Evolutionary conservation across 64 coral and sea anemone genomes (phyloP).

Genomic region (Actinia tenebrosa): DNA sequence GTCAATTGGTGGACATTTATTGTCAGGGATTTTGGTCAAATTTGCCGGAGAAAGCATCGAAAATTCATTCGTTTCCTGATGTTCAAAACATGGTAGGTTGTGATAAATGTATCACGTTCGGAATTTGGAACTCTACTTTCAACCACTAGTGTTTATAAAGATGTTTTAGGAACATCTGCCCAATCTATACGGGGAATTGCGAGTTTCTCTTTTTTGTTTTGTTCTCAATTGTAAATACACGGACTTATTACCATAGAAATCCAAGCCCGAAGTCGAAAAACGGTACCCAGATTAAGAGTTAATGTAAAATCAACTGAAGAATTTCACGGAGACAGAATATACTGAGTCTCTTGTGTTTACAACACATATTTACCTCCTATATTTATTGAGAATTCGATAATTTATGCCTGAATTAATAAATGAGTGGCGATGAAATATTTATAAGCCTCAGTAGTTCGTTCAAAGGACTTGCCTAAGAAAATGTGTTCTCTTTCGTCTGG

Average conservation of each 20-base stretch:
- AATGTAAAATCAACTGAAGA: neutral
- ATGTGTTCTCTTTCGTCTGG: slow-evolving; percentile 25
- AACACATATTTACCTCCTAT: slow-evolving; percentile 85
- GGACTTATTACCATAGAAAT: neutral
- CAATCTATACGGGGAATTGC: neutral
- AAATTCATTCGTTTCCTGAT: neutral
- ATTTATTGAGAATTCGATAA: slow-evolving; percentile 83
- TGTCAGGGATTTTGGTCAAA: neutral
- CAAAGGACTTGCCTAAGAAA: slow-evolving; percentile 56
- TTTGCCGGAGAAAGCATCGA: neutral
- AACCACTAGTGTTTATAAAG: neutral
- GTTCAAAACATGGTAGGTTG: neutral
- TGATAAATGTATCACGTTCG: neutral
- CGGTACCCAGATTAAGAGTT: neutral
- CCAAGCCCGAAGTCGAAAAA: neutral
- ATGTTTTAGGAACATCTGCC: slow-evolving; percentile 4
- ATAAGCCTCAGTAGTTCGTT: slow-evolving; percentile 72
- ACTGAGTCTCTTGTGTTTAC: slow-evolving; percentile 60
- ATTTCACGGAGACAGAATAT: slow-evolving; percentile 27
- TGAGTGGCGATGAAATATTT: slow-evolving; percentile 94
- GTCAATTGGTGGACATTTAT: neutral
- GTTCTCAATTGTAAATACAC: neutral
- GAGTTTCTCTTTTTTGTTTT: neutral
- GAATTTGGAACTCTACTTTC: neutral
- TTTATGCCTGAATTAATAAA: slow-evolving; percentile 99